Percentiles rank a stretch among this genome's conserved stretches.
These are phyloP conservation scores for Pachyuromys duprasi DNA, from an alignment of 2,797 vertebrate species.

Conservation along the genomic window DNA sequence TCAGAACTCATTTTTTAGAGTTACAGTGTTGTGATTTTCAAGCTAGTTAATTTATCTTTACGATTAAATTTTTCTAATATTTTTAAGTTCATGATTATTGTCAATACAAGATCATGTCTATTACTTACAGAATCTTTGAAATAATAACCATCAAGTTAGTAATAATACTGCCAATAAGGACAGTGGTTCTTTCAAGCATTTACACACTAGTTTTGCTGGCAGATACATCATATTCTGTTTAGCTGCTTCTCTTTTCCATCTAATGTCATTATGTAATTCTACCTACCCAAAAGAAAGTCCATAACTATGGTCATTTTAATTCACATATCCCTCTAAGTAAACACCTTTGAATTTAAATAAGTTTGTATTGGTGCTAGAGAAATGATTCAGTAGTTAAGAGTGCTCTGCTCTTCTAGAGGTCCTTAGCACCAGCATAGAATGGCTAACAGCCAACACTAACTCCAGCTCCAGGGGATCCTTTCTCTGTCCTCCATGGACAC, in stretches of 20 bases:
- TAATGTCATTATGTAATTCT: slow-evolving; percentile 22
- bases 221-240: neutral
- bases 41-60: slow-evolving; percentile 59
- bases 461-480: neutral
- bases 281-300: slow-evolving; percentile 38
- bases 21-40: neutral
- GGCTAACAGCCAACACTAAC: neutral
- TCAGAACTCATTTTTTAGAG: slow-evolving; percentile 56
- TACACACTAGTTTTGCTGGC: neutral
- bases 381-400: neutral
- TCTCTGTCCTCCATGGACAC: neutral
- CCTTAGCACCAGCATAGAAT: no score
- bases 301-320: slow-evolving; percentile 50
- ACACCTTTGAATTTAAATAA: slow-evolving; percentile 48
- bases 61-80: slow-evolving; percentile 46
- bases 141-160: slow-evolving; percentile 48
- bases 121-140: slow-evolving; percentile 43
- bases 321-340: neutral
- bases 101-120: slow-evolving; percentile 11
- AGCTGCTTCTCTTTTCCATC: neutral
- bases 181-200: slow-evolving; percentile 28
- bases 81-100: slow-evolving; percentile 40
- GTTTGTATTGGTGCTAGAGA: neutral
- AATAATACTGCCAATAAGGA: neutral
- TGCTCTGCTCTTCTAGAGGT: neutral